Evolutionary conservation across 2,113 vertebrate species (phyloP).

Genomic region (Puma concolor): DNA sequence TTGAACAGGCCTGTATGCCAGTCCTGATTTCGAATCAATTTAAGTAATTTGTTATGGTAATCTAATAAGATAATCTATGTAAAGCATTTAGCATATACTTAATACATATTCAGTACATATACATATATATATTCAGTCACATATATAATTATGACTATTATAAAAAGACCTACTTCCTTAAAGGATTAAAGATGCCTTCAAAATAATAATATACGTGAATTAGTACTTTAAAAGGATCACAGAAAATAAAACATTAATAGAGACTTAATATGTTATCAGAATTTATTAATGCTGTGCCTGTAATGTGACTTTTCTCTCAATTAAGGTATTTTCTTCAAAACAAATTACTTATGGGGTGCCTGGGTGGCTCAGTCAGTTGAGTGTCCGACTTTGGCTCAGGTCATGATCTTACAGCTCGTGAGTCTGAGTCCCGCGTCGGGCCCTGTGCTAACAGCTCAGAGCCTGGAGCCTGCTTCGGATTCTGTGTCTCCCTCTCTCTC

Average conservation of each 20-base stretch:
- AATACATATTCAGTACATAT: neutral
- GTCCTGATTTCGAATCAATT: neutral
- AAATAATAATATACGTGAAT: slow-evolving; percentile 23
- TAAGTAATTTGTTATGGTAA: slow-evolving; percentile 4
- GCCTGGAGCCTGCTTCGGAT: too few species aligned
- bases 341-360: slow-evolving; percentile 15
- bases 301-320: slow-evolving; percentile 20
- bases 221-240: slow-evolving; percentile 30
- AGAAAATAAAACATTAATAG: slow-evolving; percentile 24
- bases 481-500: too few species aligned
- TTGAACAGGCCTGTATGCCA: neutral
- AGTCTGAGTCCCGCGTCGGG: too few species aligned
- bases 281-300: slow-evolving; percentile 50
- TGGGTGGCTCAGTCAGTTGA: too few species aligned
- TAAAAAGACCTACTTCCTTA: neutral
- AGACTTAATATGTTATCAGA: neutral
- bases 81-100: neutral
- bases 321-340: slow-evolving; percentile 49
- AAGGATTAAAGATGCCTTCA: slow-evolving; percentile 4
- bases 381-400: too few species aligned
- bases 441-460: too few species aligned
- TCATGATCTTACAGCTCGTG: too few species aligned
- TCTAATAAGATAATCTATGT: neutral
- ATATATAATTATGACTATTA: neutral
- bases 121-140: too few species aligned